These are phyloP conservation scores for Thrips palmi DNA, from an alignment of 1,140 invertebrate genomes.

Conservation along the genomic window DNA sequence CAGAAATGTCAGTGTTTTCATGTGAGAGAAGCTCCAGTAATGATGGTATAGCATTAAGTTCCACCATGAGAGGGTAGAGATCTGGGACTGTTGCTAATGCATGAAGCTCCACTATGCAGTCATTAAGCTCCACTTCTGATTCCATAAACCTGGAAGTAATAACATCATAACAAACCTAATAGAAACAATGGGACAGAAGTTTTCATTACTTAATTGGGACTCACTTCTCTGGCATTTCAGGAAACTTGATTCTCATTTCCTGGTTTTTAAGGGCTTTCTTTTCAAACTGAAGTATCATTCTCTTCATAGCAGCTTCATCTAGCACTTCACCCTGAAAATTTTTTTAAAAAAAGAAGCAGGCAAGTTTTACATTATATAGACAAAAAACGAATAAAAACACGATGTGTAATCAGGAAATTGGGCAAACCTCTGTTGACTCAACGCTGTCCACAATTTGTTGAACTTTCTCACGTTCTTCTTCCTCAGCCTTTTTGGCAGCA, in stretches of 20 bases:
- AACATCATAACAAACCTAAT: not conserved
- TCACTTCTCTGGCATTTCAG: slow-evolving; percentile 86
- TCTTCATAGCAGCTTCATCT: slow-evolving; percentile 75
- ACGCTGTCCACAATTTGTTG: slow-evolving; percentile 17
- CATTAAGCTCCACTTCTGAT: slow-evolving; percentile 90
- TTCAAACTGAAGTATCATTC: slow-evolving; percentile 81
- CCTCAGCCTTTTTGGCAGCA: slow-evolving; percentile 16
- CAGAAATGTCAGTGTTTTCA: slow-evolving; percentile 90
- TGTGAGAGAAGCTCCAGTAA: slow-evolving; percentile 86
- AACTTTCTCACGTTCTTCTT: slow-evolving; percentile 15
- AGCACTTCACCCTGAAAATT: slow-evolving; percentile 45
- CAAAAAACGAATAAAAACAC: slow-evolving; percentile 6
- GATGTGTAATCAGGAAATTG: slow-evolving; percentile 20
- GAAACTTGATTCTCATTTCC: slow-evolving; percentile 97
- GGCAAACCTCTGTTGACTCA: slow-evolving; percentile 36
- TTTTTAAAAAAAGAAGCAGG: slow-evolving; percentile 16
- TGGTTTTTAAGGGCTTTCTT: slow-evolving; percentile 88
- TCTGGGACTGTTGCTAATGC: slow-evolving; percentile 88
- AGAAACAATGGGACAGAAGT: not conserved
- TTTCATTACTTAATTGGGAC: slow-evolving; percentile 6
- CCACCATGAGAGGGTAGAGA: slow-evolving; percentile 79
- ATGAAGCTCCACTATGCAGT: slow-evolving; percentile 83
- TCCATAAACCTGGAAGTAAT: slow-evolving; percentile 76
- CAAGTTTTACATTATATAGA: too few relatives aligned
- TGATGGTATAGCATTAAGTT: slow-evolving; percentile 72